Conservation (phyloP, 2,113 vertebrate species). For the Theristicus caerulescens region DNA sequence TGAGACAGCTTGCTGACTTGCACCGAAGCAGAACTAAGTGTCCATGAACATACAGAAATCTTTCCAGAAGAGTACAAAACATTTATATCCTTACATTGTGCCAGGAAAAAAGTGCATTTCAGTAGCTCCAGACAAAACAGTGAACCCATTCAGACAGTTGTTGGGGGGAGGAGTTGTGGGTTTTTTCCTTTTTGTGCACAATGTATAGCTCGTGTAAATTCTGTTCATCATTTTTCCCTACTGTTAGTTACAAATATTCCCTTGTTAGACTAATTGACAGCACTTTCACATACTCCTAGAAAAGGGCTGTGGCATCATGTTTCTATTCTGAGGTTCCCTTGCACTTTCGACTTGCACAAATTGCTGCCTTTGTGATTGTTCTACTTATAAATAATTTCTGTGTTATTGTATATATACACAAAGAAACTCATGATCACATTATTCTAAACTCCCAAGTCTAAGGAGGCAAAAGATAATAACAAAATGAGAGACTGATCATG, state of each 20-base stretch:
- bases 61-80: not conserved
- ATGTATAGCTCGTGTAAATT: not conserved
- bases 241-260: not conserved
- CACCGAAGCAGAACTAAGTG: not conserved
- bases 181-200: not conserved
- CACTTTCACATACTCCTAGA: not conserved
- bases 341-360: not conserved
- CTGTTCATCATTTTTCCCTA: not conserved
- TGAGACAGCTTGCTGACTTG: slow-evolving; percentile 26
- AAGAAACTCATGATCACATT: not conserved
- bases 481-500: not conserved
- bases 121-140: not conserved
- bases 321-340: slow-evolving; percentile 38
- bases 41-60: not conserved
- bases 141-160: not conserved
- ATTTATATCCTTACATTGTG: not conserved
- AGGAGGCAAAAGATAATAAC: not conserved
- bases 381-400: slow-evolving; percentile 42
- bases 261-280: not conserved
- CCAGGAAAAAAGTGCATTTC: not conserved
- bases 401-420: not conserved
- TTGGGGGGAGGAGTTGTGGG: accelerated
- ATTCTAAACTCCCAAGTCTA: not conserved
- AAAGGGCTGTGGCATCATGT: not conserved
- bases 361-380: slow-evolving; percentile 2